Conservation (phyloP, 2,797 vertebrate genomes). For the Lates japonicus region DNA sequence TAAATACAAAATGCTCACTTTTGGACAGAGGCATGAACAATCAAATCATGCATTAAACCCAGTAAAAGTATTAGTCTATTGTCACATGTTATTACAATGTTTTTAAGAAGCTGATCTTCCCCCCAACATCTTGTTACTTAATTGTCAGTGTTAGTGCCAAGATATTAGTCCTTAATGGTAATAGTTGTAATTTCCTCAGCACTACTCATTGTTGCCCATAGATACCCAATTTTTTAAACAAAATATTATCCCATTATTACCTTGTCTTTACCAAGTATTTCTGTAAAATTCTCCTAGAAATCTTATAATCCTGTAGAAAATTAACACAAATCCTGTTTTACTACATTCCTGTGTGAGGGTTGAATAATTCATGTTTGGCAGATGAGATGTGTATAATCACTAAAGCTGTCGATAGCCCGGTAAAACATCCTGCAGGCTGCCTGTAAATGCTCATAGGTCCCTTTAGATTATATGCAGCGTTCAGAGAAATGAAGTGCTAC, state of each 20-base stretch:
- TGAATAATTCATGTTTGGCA: slow-evolving; percentile 70
- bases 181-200: not conserved
- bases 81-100: not conserved
- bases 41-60: not conserved
- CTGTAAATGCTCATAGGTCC: slow-evolving; percentile 67
- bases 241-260: slow-evolving; percentile 27
- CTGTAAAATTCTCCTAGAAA: slow-evolving; percentile 37
- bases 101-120: not conserved
- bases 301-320: slow-evolving; percentile 50
- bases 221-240: slow-evolving; percentile 4
- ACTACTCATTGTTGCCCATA: not conserved
- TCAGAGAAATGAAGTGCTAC: slow-evolving; percentile 75
- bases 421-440: slow-evolving; percentile 59
- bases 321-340: slow-evolving; percentile 53
- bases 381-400: slow-evolving; percentile 60
- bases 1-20: not conserved
- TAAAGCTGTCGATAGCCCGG: slow-evolving; percentile 62
- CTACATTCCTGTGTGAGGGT: slow-evolving; percentile 36
- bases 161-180: not conserved
- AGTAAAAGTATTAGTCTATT: not conserved
- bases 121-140: not conserved
- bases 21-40: not conserved
- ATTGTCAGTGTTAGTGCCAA: not conserved
- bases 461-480: slow-evolving; percentile 51
- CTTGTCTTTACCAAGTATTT: slow-evolving; percentile 27